Percentiles rank a stretch among this genome's conserved stretches.
Evolutionary conservation across 2,888 invertebrate genomes (phyloP).

Genomic region (Aspidapion aeneum): DNA sequence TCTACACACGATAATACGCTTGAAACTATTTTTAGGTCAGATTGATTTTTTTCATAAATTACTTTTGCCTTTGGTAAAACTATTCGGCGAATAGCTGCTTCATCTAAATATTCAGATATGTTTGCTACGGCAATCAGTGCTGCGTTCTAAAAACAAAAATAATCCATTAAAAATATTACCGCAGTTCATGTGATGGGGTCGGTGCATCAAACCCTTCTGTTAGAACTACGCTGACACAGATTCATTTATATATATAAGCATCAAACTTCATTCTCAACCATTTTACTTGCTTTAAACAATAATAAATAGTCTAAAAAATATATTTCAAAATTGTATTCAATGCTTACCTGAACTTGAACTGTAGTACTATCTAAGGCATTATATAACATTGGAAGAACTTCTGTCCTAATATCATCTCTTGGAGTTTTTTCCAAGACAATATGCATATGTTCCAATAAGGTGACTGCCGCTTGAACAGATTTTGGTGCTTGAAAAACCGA

Average conservation of each 20-base stretch:
- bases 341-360: slow-evolving; percentile 85
- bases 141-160: slow-evolving; percentile 64
- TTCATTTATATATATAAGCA: no score
- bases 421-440: slow-evolving; percentile 84
- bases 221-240: no score
- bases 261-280: no score
- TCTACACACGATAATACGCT: slow-evolving; percentile 77
- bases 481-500: slow-evolving; percentile 77
- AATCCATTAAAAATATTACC: background rate
- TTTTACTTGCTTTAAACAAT: no score
- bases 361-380: slow-evolving; percentile 84
- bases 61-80: slow-evolving; percentile 80
- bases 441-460: slow-evolving; percentile 86
- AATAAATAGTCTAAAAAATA: no score
- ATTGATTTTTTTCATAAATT: slow-evolving; percentile 74
- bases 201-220: no score
- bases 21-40: slow-evolving; percentile 76
- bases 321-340: no score
- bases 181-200: no score
- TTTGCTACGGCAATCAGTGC: slow-evolving; percentile 84
- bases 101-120: slow-evolving; percentile 80
- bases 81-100: slow-evolving; percentile 72
- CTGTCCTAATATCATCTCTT: slow-evolving; percentile 70
- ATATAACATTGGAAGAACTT: slow-evolving; percentile 84
- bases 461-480: slow-evolving; percentile 82